Evolutionary conservation across 2,888 invertebrate species (phyloP).

Genomic region (Athetis lepigone): DNA sequence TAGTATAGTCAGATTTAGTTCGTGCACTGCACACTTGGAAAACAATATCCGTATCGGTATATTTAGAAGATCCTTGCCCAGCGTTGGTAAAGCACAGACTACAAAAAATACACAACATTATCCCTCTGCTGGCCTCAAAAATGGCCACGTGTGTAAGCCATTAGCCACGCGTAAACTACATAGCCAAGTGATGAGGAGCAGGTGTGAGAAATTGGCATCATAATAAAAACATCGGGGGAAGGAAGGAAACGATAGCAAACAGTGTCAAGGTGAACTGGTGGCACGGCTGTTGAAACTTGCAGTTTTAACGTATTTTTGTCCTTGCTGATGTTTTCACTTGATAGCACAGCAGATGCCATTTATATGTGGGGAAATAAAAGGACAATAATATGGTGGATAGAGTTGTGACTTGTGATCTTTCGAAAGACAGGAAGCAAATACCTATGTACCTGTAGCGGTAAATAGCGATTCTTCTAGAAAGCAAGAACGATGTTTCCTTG

Average conservation of each 20-base stretch:
- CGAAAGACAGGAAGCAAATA: background rate
- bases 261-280: conserved; percentile 74
- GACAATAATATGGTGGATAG: background rate
- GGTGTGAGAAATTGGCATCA: conserved; percentile 32
- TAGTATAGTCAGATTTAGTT: no score
- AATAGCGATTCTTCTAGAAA: background rate
- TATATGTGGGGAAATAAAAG: conserved; percentile 24
- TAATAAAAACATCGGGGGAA: conserved; percentile 66
- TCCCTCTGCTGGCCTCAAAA: background rate
- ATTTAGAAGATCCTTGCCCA: background rate
- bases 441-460: background rate
- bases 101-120: background rate
- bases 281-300: conserved; percentile 41
- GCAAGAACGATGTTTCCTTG: no score
- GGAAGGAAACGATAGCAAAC: conserved; percentile 70
- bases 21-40: no score
- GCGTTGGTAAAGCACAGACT: background rate
- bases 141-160: conserved; percentile 6
- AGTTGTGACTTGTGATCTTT: background rate
- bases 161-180: conserved; percentile 1
- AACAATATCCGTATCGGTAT: background rate
- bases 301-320: conserved; percentile 49
- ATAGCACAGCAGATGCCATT: conserved; percentile 44
- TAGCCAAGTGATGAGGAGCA: conserved; percentile 28
- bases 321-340: conserved; percentile 53